Base-by-base conservation (phyloP, 2,113 vertebrate genomes). In the Crotalus horridus region DNA sequence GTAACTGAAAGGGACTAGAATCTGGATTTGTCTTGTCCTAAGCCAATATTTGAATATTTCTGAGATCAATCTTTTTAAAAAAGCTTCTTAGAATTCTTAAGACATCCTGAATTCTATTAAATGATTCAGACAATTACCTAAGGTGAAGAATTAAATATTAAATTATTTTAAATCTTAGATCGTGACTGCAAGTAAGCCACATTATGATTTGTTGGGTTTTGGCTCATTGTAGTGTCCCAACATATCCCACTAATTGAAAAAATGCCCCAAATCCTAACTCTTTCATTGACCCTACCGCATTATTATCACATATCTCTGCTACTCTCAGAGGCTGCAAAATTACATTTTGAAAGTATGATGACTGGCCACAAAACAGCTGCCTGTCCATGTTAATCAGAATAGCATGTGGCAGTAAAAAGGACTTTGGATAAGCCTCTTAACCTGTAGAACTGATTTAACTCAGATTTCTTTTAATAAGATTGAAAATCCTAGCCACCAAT, bases 361-460 rank as follows among this genome's bases (percentile, higher is more conserved):
- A 81, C 8, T 81, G n/a, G 69, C 6, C 15, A 81, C 33, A 81
- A 81, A 81, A 81, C 33, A 74, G n/a, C 33, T 8, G 15, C n/a
- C 15, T 2, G 69, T 33, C 69, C 6, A 20, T 20, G 55, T 85
- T 89, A 89, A 61, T 61, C 55, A 91, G 58, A 17, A 54, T 11
- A 24, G 21, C 85, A 88, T 88, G 53, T 92, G 58, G 46, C 15
- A n/a, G 48, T 88, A 54, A 54, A 21, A 21, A 86, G 54, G 90
- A 29, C 12, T 86, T 48, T 53, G 46, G 24, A 53, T 88, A 92
- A 92, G 58, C 91, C 4, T 58, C 91, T 92, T 92, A 87, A 87
- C 56, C 56, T 48, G 51, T 6, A 91, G 43, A 69, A 91, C 46
- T 87, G 58, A 69, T 88, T 64, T 39, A 91, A 91, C 29, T 23